phyloP scores from a whole-genome alignment of 2,113 vertebrate genomes.

The Dipodomys merriami region DNA sequence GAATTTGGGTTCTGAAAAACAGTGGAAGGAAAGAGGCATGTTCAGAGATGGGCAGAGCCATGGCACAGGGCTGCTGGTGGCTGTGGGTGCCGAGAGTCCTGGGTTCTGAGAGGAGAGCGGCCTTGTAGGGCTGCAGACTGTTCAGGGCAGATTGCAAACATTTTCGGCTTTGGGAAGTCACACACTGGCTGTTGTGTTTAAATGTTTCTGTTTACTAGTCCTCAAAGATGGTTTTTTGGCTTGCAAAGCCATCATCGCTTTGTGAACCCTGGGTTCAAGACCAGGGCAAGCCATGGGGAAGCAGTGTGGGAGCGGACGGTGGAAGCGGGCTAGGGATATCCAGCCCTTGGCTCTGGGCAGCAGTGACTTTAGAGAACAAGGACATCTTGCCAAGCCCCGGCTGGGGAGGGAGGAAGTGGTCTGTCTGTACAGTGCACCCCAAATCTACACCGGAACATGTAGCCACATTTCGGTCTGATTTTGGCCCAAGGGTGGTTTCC shows the following conservation, averaged over 20 bases:
- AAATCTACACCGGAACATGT: no score
- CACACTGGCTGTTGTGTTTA: neutral
- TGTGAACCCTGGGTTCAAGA: neutral
- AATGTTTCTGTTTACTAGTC: neutral
- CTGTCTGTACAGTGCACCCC: no score
- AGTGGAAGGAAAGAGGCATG: no score
- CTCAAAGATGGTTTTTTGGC: neutral
- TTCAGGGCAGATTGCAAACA: no score
- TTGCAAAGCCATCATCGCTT: neutral
- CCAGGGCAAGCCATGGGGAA: neutral
- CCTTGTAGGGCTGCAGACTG: rapidly evolving
- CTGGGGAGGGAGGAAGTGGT: neutral
- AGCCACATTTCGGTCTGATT: neutral
- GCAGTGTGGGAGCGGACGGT: neutral
- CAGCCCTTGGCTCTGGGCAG: no score
- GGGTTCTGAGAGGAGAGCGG: neutral
- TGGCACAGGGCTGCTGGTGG: no score
- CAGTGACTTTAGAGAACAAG: neutral
- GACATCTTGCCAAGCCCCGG: neutral
- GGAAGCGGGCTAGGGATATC: rapidly evolving
- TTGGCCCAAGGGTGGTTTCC: no score
- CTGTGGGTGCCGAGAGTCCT: neutral
- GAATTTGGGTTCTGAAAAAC: no score
- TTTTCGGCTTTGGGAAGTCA: neutral
- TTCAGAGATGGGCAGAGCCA: no score